These are phyloP conservation scores for Cephus cinctus DNA, from an alignment of 1,140 invertebrate genomes.

Conservation along the genomic window DNA sequence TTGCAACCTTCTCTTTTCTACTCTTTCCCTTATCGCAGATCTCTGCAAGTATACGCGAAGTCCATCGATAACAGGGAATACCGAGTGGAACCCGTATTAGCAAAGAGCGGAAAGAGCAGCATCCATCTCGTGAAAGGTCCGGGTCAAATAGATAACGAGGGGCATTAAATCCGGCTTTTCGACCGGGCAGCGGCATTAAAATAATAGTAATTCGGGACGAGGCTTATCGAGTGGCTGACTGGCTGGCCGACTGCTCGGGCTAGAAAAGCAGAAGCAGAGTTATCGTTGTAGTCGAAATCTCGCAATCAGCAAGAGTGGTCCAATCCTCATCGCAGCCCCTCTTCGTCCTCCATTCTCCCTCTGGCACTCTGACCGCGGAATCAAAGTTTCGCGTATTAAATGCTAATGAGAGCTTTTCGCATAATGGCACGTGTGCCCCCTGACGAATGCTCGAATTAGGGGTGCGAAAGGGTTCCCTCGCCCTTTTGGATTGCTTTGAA, in stretches of 20 bases:
- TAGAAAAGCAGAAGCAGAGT: constrained; percentile 17
- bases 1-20: too few relatives aligned
- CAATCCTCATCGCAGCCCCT: too few relatives aligned
- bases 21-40: too few relatives aligned
- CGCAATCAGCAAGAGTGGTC: constrained; percentile 38
- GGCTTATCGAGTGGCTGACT: too few relatives aligned
- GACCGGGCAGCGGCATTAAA: constrained; percentile 18
- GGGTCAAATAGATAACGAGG: not conserved
- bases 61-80: too few relatives aligned
- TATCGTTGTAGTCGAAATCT: constrained; percentile 26
- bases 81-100: too few relatives aligned
- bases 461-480: constrained; percentile 16
- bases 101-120: too few relatives aligned
- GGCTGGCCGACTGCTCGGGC: too few relatives aligned
- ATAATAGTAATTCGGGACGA: constrained; percentile 34
- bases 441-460: constrained; percentile 37
- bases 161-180: constrained; percentile 20
- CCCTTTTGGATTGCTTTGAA: too few relatives aligned
- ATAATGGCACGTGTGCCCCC: constrained; percentile 34
- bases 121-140: too few relatives aligned
- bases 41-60: too few relatives aligned
- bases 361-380: constrained; percentile 34
- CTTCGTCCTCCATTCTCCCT: too few relatives aligned
- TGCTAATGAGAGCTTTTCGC: constrained; percentile 36
- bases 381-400: constrained; percentile 44